Percentiles rank a stretch among this genome's conserved stretches.
Conservation (phyloP, 2,797 vertebrate species). For the Notamacropus eugenii region DNA sequence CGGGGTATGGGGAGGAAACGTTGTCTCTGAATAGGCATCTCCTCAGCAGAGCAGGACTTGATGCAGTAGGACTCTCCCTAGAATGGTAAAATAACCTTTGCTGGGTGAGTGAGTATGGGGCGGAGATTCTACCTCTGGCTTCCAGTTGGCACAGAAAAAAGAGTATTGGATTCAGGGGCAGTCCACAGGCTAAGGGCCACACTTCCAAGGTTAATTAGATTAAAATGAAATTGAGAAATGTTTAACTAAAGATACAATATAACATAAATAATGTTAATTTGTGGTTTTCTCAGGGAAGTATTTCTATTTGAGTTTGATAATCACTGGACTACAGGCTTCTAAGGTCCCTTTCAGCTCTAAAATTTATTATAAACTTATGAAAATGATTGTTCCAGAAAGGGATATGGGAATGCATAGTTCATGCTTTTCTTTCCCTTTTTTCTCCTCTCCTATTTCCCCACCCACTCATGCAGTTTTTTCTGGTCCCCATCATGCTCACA, state of each 20-base stretch:
- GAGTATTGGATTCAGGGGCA: not conserved
- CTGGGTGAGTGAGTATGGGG: not conserved
- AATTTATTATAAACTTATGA: not conserved
- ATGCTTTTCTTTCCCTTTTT: not conserved
- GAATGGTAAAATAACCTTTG: not conserved
- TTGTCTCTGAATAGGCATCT: not conserved
- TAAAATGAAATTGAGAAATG: not conserved
- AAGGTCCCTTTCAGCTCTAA: not conserved
- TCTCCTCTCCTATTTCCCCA: not conserved
- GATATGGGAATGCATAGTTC: not conserved
- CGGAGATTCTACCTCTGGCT: not conserved
- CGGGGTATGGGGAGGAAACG: not conserved
- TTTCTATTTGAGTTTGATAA: not conserved
- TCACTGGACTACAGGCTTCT: not conserved
- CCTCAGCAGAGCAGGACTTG: not conserved
- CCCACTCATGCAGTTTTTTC: not conserved
- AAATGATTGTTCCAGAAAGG: not conserved
- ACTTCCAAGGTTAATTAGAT: not conserved
- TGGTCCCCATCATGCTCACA: not conserved
- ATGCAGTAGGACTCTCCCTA: not conserved
- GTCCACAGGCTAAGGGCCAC: not conserved
- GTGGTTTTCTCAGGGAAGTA: not conserved
- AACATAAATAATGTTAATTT: not conserved
- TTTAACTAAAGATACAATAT: not conserved
- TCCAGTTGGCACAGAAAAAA: not conserved